Base-by-base conservation (phyloP, 2,797 vertebrate species). In the Nothura maculosa region DNA sequence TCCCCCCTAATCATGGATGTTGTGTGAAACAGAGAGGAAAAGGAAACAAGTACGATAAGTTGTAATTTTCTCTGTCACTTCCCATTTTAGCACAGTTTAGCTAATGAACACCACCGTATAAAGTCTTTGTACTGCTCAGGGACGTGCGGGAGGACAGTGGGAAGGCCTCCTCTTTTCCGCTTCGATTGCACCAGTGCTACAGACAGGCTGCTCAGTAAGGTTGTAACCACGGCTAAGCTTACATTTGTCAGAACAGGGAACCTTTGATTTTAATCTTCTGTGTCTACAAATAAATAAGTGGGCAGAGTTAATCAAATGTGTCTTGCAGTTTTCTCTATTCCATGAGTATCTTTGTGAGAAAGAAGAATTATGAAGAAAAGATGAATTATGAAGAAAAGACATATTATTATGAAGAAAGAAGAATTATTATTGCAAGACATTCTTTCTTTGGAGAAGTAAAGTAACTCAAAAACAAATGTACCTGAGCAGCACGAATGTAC, bases 241-340 rank as follows among this genome's bases (percentile, higher is more conserved):
- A 0, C 2, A 7, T 6, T 34, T 68, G 80, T 73, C 60, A 76
- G 30, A n/a, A 8, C 30, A 1, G 5, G 0, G 1, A 43, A 36
- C 18, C 57, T 55, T 54, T 4, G 27, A 6, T 24, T 57, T 22
- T 57, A 57, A 36, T 19, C 58, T 62, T 54, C 34, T 36, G 8
- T 14, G 47, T 50, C 34, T 50, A 50, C 20, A 12, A 38, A 21
- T 22, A 68, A 14, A 17, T 0, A 10, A 16, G 38, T 0, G 14
- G 22, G 36, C 8, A 30, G 24, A 21, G 27, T 28, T 14, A 47
- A 54, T 66, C 32, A 24, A n/a, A 30, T 2, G 24, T 1, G 1
- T 3, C 22, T 12, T 55, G 42, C 47, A 17, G 10, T 25, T 73
- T 60, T 73, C 45, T 55, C 54, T 10, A 3, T 9, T 45, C 66